Evolutionary conservation across 2,888 invertebrate genomes (phyloP), one percentile per base, ranked within the genome.

Genomic region (Cerceris ruficornis): DNA sequence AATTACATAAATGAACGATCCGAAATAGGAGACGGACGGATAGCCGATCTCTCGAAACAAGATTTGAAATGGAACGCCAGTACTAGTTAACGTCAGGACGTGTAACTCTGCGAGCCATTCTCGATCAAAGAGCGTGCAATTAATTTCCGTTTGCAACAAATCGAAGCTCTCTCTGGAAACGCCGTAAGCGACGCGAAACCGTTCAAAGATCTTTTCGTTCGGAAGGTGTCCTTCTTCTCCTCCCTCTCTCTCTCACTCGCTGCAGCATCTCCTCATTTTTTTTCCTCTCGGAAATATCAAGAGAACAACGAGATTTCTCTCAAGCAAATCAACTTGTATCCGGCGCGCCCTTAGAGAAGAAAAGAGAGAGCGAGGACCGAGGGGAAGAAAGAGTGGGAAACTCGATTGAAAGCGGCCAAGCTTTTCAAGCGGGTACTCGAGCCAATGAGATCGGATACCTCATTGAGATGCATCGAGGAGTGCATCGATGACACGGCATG

Each of bases 401-500:
- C 13, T 52, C 17, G 67, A 71, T 68, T 71, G 54, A 66, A 75
- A 62, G 62, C 46, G 43, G 9, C 62, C 66, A 60, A 64, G 17
- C 69, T 77, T 74, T 81, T 74, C 81, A 67, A 42, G 2, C 43
- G 28, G 52, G 52, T 69, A 67, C 70, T 72, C 75, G 75, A 60
- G 58, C 66, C 68, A 72, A 80, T 72, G 80, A 80, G 77, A 70
- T 67, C 67, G 68, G 43, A 60, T 73, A 66, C 65, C 75, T 78
- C 75, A 69, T 86, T 78, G 74, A 69, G 75, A 69, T 81, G 75
- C 86, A 66, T 62, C 71, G 68, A 66, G 71, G 69, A 77, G 74
- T 67, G 79, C 77, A 73, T 83, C 84, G 86, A 85, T 86, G 84
- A 83, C 86, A 79, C 65, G 59, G 70, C 65, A 71, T 75, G 76